A percentile compares a stretch with the other conserved stretches of the same genome.
Conservation (phyloP, 2,113 vertebrate genomes). For the Microcebus griseorufus region DNA sequence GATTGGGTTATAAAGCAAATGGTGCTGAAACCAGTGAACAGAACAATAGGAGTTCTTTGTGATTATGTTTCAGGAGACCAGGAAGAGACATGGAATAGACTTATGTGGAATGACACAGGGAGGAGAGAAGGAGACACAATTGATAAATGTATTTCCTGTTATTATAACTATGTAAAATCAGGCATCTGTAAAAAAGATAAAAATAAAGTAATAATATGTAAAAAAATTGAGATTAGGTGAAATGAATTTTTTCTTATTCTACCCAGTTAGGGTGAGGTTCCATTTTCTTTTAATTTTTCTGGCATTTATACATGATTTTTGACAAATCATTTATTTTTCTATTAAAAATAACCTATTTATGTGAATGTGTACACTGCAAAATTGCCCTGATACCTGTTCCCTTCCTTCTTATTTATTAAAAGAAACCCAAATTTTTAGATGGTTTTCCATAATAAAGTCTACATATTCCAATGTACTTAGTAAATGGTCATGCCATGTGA, state of each 20-base stretch:
- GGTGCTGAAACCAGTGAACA: neutral
- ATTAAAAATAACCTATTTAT: neutral
- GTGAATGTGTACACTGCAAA: neutral
- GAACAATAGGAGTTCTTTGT: neutral
- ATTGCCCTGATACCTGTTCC: neutral
- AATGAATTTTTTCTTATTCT: neutral
- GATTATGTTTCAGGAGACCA: neutral
- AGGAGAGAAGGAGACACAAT: neutral
- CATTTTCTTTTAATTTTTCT: neutral
- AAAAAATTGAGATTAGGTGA: neutral
- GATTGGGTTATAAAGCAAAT: neutral
- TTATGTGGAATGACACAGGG: neutral
- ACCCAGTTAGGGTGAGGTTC: fast-evolving
- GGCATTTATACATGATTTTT: neutral
- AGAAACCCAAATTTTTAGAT: neutral
- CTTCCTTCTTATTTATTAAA: neutral
- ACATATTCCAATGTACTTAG: neutral
- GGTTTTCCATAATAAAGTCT: neutral
- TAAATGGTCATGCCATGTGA: neutral
- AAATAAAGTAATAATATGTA: neutral
- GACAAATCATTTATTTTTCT: neutral
- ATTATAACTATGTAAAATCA: neutral
- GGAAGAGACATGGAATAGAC: neutral
- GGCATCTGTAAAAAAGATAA: neutral
- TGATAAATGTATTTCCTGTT: neutral